A percentile compares a stretch with the other conserved stretches of the same genome.
phyloP scores from a whole-genome alignment of 92 coral and sea anemone genomes.

The Virgularia gustaviana region DNA sequence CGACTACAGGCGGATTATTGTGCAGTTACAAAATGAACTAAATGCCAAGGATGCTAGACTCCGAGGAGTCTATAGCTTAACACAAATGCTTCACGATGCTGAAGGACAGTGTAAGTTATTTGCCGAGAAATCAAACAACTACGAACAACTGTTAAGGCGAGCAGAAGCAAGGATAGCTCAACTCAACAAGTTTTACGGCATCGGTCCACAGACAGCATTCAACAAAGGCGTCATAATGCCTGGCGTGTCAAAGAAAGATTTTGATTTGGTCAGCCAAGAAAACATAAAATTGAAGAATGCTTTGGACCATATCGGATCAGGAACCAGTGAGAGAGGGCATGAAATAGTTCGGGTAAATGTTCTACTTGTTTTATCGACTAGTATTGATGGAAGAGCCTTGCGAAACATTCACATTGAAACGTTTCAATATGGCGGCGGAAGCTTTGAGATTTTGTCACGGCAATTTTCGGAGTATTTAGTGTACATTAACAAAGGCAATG shows the following conservation, averaged over 20 bases:
- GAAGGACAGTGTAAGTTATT: neutral
- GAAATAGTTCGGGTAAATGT: slow-evolving; percentile 77
- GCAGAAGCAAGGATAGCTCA: slow-evolving; percentile 21
- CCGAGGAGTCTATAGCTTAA: slow-evolving; percentile 1
- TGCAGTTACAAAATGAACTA: neutral
- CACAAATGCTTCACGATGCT: neutral
- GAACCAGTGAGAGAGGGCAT: slow-evolving; percentile 55
- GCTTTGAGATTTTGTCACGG: no score
- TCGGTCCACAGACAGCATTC: slow-evolving; percentile 23
- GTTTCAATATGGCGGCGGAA: neutral
- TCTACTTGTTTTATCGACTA: neutral
- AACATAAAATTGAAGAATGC: slow-evolving; percentile 75
- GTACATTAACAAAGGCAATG: no score
- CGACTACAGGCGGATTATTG: slow-evolving; percentile 11
- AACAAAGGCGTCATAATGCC: slow-evolving; percentile 3
- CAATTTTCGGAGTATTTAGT: no score
- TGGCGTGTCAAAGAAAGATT: slow-evolving; percentile 69
- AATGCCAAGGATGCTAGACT: slow-evolving; percentile 4
- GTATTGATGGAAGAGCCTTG: no score
- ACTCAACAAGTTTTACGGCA: slow-evolving; percentile 1
- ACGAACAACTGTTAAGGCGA: neutral
- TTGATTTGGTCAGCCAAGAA: slow-evolving; percentile 74
- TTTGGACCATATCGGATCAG: slow-evolving; percentile 57
- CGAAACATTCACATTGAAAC: neutral
- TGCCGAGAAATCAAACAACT: neutral